Percentiles rank a stretch among this genome's conserved stretches.
Conservation (phyloP, 2,888 invertebrate species). For the Volucella inflata region DNA sequence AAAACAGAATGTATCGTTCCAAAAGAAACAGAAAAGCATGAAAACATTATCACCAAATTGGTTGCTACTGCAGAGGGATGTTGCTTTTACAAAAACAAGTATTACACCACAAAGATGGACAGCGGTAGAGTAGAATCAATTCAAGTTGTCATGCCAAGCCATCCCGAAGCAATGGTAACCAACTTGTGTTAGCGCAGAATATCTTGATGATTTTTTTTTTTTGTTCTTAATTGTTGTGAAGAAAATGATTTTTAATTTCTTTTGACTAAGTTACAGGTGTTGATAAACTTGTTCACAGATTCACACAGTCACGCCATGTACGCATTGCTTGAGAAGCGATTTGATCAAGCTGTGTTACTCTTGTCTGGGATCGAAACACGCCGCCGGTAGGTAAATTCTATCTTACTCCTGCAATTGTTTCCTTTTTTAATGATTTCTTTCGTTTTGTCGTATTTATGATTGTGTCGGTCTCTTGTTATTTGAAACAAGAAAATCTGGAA, state of each 20-base stretch:
- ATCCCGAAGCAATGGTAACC: slow-evolving; percentile 46
- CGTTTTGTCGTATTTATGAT: slow-evolving; percentile 36
- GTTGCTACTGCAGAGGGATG: slow-evolving; percentile 47
- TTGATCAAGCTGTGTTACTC: slow-evolving; percentile 66
- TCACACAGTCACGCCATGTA: not conserved
- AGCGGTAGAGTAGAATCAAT: too few species aligned
- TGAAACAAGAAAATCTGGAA: slow-evolving; percentile 54
- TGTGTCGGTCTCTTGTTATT: slow-evolving; percentile 20
- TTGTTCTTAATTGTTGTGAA: slow-evolving; percentile 12
- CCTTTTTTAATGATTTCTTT: slow-evolving; percentile 33
- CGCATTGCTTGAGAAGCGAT: slow-evolving; percentile 69
- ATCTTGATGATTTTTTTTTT: too few species aligned
- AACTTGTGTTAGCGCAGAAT: slow-evolving; percentile 6
- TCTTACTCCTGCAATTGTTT: slow-evolving; percentile 68
- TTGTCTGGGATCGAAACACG: slow-evolving; percentile 55
- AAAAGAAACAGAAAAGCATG: slow-evolving; percentile 8
- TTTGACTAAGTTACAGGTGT: slow-evolving; percentile 73
- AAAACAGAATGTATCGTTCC: slow-evolving; percentile 72
- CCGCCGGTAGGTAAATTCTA: slow-evolving; percentile 72
- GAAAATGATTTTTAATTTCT: slow-evolving; percentile 68
- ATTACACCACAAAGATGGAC: too few species aligned
- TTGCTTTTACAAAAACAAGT: not conserved
- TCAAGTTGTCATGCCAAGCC: not conserved
- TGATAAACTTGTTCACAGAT: slow-evolving; percentile 53
- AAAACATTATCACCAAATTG: slow-evolving; percentile 18